A percentile compares a stretch with the other conserved stretches of the same genome.
Evolutionary conservation across 2,113 vertebrate species (phyloP).

Genomic region (Sphyrna mokarran): DNA sequence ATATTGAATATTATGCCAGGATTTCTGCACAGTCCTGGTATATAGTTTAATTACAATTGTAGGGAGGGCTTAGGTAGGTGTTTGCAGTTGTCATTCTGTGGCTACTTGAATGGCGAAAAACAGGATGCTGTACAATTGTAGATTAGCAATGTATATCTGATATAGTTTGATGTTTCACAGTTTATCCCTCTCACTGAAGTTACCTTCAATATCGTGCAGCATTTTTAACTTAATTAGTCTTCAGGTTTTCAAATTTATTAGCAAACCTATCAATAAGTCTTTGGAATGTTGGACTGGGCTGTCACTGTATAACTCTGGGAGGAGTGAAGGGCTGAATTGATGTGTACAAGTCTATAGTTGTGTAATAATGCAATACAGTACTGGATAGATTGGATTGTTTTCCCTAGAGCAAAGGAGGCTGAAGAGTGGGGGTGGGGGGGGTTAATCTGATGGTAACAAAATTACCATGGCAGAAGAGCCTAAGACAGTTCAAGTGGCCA

Average conservation of each 20-base stretch:
- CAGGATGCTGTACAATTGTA: neutral
- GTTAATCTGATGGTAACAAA: too few species aligned
- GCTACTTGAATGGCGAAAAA: neutral
- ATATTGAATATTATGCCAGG: neutral
- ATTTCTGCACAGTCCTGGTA: neutral
- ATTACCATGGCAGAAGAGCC: too few species aligned
- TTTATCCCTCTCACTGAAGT: neutral
- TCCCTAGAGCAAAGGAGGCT: too few species aligned
- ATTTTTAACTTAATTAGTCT: neutral
- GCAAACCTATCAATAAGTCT: neutral
- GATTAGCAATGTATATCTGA: neutral
- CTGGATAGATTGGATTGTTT: too few species aligned
- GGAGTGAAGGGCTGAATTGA: neutral
- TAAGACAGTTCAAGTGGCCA: neutral
- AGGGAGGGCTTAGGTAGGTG: neutral
- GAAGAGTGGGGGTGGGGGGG: too few species aligned
- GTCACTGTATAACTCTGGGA: neutral
- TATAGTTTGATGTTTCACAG: neutral
- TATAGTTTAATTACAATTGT: neutral
- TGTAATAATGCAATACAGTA: neutral
- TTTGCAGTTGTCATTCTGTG: neutral
- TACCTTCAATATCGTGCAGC: neutral
- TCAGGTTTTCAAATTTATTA: neutral
- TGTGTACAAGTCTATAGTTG: neutral
- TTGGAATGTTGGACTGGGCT: neutral